Base-by-base conservation (phyloP, 2,888 invertebrate species). In the Galeruca laticollis region DNA sequence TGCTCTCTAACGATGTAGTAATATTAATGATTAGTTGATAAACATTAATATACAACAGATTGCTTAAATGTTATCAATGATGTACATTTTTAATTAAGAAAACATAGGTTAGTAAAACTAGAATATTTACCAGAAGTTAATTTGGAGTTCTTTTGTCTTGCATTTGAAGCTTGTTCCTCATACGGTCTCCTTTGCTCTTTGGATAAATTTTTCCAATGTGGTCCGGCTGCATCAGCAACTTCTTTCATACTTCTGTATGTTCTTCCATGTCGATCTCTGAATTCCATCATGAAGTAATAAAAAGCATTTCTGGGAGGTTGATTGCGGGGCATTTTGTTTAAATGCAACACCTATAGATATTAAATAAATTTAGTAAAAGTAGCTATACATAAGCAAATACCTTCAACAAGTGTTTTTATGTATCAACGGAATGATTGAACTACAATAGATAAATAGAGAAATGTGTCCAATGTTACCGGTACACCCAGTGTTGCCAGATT, bases 281-380 rank as follows among this genome's bases (percentile, higher is more conserved):
- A 74, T 18, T 81, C 79, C 6, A 76, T 40, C 68, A 79, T 75
- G 43, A 80, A 80, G 52, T 78, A 63, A 31, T 70, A 77, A 68
- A 76, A 81, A 4, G 71, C 79, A 75, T 80, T 81, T 60, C 70
- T 68, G 40, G 71, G 60, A n/a, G 75, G 60, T 61, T 73, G 71
- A 67, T 78, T 76, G 47, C 47, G 47, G 47, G 47, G 47, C 47
- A 47, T 47, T 18, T 47, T 33, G 63, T 62, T 40, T 69, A 6
- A n/a, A 40, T 47, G 1, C 2, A 47, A 6, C 2, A 47, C 9
- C 47, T 47, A 15, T 9, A 47, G 15, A 18, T 47, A 26, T 26
- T 6, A 26, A 26, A 0, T 26, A 26, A 26, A 26, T 5, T 1
- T 26, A 26, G 6, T 3, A 26, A 5, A 26, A 5, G 6, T 26